Evolutionary conservation across 1,140 invertebrate genomes (phyloP), one percentile per base, ranked within the genome.

Genomic region (Notospermus geniculatus): DNA sequence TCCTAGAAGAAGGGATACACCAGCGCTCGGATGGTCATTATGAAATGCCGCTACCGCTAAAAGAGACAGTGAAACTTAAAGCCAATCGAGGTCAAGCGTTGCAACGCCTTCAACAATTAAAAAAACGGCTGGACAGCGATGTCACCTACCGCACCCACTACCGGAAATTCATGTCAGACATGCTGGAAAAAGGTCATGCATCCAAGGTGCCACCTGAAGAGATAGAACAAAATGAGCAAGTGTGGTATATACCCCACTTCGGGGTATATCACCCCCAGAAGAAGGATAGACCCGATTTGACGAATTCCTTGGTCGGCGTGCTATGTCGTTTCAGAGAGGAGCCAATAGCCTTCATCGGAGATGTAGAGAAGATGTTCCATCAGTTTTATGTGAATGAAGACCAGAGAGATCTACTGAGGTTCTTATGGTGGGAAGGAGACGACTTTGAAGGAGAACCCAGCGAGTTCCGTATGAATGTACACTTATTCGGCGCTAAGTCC

Each of bases 281-380:
- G 25, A 7, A 13, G 11, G 56, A 29, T n/a, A n/a, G 61, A 9
- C 62, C 62, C 4, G 62, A 63, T 28, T 32, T 53, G 27, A 52
- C 50, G 15, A 62, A 62, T 46, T 7, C 2, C 27, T 28, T 62
- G 4, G 9, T 41, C 2, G 60, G 60, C 2, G 45, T 62, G 2
- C 32, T 62, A 43, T 9, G 25, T 27, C n/a, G 52, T 2, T 62
- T 62, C 30, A n/a, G 60, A 19, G 15, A 46, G 27, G 32, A 30
- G 41, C 2, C 17, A 22, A 25, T 68, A 0, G 68, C 63, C 1
- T 52, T 70, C 1, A 64, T 52, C 27, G 58, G 27, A 1, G 67
- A 69, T 46, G 62, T 69, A 1, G 60, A 71, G 58, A 46, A 59
- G n/a, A 69, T 71, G 52, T 66, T 70, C 41, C 60, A 71, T 39